Conservation (phyloP, 2,113 vertebrate genomes). For the Eptatretus burgeri region DNA sequence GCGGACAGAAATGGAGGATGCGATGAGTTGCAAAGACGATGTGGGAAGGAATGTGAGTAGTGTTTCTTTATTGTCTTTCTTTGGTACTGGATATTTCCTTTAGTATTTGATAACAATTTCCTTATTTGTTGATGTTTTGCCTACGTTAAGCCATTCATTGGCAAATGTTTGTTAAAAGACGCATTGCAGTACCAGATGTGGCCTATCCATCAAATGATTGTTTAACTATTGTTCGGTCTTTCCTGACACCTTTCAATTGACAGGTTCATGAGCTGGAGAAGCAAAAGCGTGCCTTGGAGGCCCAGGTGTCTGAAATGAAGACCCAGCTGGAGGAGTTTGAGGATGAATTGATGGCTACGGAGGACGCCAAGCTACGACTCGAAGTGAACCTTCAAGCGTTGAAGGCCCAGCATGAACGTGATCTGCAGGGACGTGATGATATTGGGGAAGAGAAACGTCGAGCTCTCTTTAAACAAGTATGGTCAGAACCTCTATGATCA, state of each 20-base stretch:
- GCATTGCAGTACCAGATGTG: neutral
- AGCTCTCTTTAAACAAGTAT: conserved; percentile 20
- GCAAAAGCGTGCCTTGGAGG: conserved; percentile 26
- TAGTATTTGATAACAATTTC: neutral
- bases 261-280: conserved; percentile 58
- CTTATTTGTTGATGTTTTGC: neutral
- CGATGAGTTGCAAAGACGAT: conserved; percentile 53
- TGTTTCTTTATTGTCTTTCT: fast-evolving
- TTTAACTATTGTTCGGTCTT: neutral
- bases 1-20: conserved; percentile 40
- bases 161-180: neutral
- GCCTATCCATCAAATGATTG: neutral
- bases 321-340: conserved; percentile 24
- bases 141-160: neutral
- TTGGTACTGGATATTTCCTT: fast-evolving
- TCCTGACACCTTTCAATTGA: conserved; percentile 4
- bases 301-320: conserved; percentile 30
- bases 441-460: conserved; percentile 17
- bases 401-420: conserved; percentile 18
- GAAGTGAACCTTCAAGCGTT: conserved; percentile 20
- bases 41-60: conserved; percentile 44
- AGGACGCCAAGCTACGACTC: conserved; percentile 21
- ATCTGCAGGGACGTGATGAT: conserved; percentile 17
- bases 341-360: conserved; percentile 16
- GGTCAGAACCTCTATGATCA: neutral